A percentile compares a stretch with the other conserved stretches of the same genome.
phyloP scores from a whole-genome alignment of 2,797 vertebrate genomes.

The Caiman crocodilus region DNA sequence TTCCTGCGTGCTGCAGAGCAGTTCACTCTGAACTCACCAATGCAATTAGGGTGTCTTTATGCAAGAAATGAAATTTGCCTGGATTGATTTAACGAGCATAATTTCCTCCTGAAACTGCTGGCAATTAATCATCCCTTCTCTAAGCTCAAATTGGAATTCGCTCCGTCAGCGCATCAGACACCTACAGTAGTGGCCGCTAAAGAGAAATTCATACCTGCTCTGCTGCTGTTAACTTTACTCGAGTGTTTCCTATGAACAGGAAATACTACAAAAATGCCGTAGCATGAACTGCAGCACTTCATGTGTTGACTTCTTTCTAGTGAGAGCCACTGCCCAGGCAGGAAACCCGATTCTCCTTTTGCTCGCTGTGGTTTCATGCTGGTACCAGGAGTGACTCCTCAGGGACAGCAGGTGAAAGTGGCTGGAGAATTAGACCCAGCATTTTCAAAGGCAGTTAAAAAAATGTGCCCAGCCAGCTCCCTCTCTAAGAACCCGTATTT shows the following conservation, averaged over 20 bases:
- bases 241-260: constrained; percentile 29
- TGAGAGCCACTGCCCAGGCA: not conserved
- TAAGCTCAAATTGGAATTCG: constrained; percentile 24
- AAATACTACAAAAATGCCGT: constrained; percentile 50
- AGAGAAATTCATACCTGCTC: not conserved
- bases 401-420: constrained; percentile 19
- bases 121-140: constrained; percentile 42
- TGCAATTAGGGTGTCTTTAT: constrained; percentile 12
- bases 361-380: not conserved
- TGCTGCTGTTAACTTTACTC: not conserved
- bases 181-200: not conserved
- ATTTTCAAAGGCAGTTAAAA: not conserved
- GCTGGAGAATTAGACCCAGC: not conserved
- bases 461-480: not conserved
- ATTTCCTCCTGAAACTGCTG: constrained; percentile 58
- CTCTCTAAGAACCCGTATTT: not conserved
- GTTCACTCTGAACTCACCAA: not conserved
- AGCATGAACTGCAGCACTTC: not conserved
- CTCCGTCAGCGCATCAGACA: constrained; percentile 36
- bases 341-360: not conserved
- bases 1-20: constrained; percentile 53
- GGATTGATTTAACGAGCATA: constrained; percentile 52
- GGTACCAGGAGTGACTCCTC: not conserved
- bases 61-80: constrained; percentile 28
- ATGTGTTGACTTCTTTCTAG: not conserved